Evolutionary conservation across 1,140 invertebrate genomes (phyloP).

Genomic region (Micrasema minimum): DNA sequence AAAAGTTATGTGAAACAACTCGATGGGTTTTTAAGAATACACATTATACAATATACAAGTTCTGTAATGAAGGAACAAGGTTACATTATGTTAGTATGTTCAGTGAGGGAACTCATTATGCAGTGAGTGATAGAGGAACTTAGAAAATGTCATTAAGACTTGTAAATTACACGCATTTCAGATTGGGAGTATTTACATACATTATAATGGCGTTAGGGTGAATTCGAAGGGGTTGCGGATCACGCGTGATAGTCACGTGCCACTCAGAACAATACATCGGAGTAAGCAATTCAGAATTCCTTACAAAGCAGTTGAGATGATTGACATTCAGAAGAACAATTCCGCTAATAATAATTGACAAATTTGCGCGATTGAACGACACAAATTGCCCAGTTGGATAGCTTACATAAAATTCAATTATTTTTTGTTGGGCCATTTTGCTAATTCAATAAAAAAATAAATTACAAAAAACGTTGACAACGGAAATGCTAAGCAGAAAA

Average conservation of each 20-base stretch:
- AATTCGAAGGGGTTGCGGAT: background rate
- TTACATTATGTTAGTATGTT: background rate
- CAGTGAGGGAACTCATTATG: slow-evolving; percentile 9
- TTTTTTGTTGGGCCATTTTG: too few species aligned
- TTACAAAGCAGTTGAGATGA: too few species aligned
- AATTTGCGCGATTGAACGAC: too few species aligned
- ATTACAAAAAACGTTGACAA: background rate
- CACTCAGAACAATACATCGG: slow-evolving; percentile 9
- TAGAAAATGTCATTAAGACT: slow-evolving; percentile 35
- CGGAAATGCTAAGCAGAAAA: slow-evolving; percentile 30
- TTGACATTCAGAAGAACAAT: too few species aligned
- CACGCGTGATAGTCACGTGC: slow-evolving; percentile 15
- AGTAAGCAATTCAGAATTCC: background rate
- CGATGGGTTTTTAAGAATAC: too few species aligned
- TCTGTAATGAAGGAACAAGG: background rate
- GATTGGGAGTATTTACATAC: slow-evolving; percentile 27
- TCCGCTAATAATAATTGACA: too few species aligned
- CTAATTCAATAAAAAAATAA: too few species aligned
- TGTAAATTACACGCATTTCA: slow-evolving; percentile 29
- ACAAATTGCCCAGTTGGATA: too few species aligned
- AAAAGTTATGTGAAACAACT: background rate
- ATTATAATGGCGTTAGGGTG: slow-evolving; percentile 1
- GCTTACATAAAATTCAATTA: too few species aligned
- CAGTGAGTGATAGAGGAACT: slow-evolving; percentile 22
- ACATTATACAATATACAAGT: too few species aligned